A percentile compares a stretch with the other conserved stretches of the same genome.
Evolutionary conservation across 2,113 vertebrate species (phyloP).

Genomic region (Prolemur simus): DNA sequence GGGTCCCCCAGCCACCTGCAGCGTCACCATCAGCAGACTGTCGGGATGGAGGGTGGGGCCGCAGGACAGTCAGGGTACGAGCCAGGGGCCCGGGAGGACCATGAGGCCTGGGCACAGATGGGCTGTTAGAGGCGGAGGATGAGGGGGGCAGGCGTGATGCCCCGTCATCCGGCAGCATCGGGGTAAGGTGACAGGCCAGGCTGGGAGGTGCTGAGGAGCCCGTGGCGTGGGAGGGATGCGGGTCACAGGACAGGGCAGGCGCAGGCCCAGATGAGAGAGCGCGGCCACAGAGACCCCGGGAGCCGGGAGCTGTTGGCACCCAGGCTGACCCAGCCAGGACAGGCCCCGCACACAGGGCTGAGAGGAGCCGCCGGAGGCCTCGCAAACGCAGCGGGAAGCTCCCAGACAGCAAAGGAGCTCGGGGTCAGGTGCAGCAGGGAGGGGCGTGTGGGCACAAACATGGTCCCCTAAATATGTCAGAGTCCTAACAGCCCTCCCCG

Average conservation of each 20-base stretch:
- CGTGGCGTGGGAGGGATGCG: accelerated
- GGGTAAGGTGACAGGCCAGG: too few relatives aligned
- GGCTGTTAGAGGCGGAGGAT: too few relatives aligned
- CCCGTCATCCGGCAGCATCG: accelerated
- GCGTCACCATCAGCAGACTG: accelerated
- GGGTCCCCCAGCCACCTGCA: background rate
- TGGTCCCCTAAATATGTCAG: accelerated
- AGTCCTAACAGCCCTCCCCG: background rate
- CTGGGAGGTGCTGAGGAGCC: accelerated
- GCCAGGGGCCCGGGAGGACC: accelerated
- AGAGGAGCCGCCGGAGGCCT: too few relatives aligned
- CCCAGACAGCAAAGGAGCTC: background rate
- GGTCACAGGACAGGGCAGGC: accelerated
- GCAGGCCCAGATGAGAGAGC: background rate
- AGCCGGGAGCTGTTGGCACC: accelerated
- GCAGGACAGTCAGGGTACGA: background rate
- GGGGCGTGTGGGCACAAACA: background rate
- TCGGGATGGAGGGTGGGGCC: background rate
- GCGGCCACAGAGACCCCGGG: accelerated
- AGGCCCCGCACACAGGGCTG: accelerated
- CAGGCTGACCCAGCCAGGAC: background rate
- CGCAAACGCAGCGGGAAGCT: accelerated
- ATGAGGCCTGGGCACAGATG: accelerated
- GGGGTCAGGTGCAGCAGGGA: background rate
- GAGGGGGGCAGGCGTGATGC: accelerated